Percentiles rank a stretch among this genome's conserved stretches.
These are phyloP conservation scores for Brachionus calyciflorus DNA, from an alignment of 1,140 invertebrate genomes.

Conservation along the genomic window DNA sequence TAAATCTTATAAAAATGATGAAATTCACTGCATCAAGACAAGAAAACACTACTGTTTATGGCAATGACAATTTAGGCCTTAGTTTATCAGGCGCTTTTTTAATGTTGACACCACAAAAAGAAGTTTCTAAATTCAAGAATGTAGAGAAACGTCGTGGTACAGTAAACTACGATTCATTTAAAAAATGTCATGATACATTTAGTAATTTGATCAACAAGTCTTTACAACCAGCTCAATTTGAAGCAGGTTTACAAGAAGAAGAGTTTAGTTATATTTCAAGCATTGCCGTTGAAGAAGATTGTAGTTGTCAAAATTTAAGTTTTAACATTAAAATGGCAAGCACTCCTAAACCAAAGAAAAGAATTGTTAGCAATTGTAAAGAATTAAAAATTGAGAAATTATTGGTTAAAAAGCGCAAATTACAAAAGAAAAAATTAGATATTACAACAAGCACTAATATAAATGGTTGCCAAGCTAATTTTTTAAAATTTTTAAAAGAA, in stretches of 20 bases:
- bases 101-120: slow-evolving; percentile 17
- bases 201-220: too few relatives aligned
- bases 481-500: slow-evolving; percentile 3
- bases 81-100: slow-evolving; percentile 21
- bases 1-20: too few relatives aligned
- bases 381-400: not conserved
- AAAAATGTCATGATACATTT: not conserved
- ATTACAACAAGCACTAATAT: not conserved
- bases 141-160: not conserved
- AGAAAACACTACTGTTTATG: not conserved
- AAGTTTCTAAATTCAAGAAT: not conserved
- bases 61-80: not conserved
- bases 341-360: not conserved
- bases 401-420: not conserved
- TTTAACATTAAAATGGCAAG: slow-evolving; percentile 23
- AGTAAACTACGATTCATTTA: not conserved
- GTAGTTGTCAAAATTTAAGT: not conserved
- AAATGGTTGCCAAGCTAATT: not conserved
- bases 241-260: not conserved
- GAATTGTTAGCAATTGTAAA: slow-evolving; percentile 6
- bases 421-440: slow-evolving; percentile 14
- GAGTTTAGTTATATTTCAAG: not conserved
- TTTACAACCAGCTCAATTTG: not conserved
- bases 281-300: not conserved
- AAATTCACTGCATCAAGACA: not conserved